phyloP scores from a whole-genome alignment of 2,888 invertebrate genomes.

The Leptopilina drosophilae region DNA sequence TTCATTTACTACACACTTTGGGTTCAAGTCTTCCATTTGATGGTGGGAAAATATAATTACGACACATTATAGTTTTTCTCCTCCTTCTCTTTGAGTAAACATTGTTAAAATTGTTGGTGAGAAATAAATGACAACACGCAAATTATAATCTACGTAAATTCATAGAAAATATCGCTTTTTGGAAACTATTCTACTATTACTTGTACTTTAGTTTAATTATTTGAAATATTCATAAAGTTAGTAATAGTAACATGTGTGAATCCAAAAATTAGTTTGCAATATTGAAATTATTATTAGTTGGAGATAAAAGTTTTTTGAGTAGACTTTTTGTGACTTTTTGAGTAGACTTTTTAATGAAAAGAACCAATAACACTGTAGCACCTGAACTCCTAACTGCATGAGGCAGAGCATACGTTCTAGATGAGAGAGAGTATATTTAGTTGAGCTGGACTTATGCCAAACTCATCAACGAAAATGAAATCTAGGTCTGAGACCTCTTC shows the following conservation, averaged over 20 bases:
- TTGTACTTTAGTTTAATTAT: not conserved
- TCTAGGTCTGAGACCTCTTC: conserved; percentile 72
- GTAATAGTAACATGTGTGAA: not conserved
- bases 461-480: conserved; percentile 77
- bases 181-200: not conserved
- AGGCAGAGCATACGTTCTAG: conserved; percentile 56
- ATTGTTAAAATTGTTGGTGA: not conserved
- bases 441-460: conserved; percentile 74
- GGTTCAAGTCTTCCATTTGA: not conserved
- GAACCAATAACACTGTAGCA: conserved; percentile 1
- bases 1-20: conserved; percentile 3
- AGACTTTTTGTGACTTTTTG: conserved; percentile 42
- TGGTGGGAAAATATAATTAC: conserved; percentile 25
- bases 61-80: not conserved
- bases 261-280: too few relatives aligned
- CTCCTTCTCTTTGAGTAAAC: not conserved
- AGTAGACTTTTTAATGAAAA: conserved; percentile 47
- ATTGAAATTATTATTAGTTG: too few relatives aligned
- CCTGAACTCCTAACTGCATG: conserved; percentile 38
- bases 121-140: not conserved
- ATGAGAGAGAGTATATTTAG: conserved; percentile 74
- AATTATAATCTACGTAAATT: conserved; percentile 5
- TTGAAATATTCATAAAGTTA: not conserved
- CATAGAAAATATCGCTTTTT: not conserved
- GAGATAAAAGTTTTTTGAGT: not conserved